A percentile compares a stretch with the other conserved stretches of the same genome.
These are phyloP conservation scores for Poeciliopsis turrubarensis DNA, from an alignment of 2,113 vertebrate genomes.

Conservation along the genomic window DNA sequence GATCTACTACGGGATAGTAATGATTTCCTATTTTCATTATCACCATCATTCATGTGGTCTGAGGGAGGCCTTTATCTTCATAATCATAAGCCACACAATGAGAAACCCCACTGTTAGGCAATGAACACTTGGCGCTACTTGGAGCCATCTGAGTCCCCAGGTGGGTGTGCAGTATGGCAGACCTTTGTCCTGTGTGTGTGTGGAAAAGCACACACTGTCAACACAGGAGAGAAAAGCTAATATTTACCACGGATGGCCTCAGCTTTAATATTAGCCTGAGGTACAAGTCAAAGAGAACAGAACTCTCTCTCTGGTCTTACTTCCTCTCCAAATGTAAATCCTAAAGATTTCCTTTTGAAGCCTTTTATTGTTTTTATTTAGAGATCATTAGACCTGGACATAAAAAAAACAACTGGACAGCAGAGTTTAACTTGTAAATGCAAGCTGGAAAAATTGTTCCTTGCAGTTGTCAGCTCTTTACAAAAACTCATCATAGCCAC, in stretches of 20 bases:
- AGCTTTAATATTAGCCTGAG: slow-evolving; percentile 79
- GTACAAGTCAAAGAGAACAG: slow-evolving; percentile 64
- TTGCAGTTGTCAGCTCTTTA: no score
- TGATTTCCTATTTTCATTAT: slow-evolving; percentile 56
- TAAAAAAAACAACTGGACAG: neutral
- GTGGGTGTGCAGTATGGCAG: slow-evolving; percentile 73
- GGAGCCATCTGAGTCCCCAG: slow-evolving; percentile 61
- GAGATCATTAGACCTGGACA: slow-evolving; percentile 2
- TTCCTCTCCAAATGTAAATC: slow-evolving; percentile 44
- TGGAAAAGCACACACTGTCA: slow-evolving; percentile 83
- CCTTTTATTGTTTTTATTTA: slow-evolving; percentile 29
- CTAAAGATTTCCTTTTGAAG: slow-evolving; percentile 29
- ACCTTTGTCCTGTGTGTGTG: slow-evolving; percentile 80
- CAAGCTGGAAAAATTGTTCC: no score
- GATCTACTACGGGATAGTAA: slow-evolving; percentile 32
- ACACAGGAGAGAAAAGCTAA: slow-evolving; percentile 81
- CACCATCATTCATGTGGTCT: slow-evolving; percentile 50
- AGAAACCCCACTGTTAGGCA: slow-evolving; percentile 65
- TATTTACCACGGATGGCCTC: slow-evolving; percentile 80
- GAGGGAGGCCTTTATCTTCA: slow-evolving; percentile 58
- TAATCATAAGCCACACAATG: slow-evolving; percentile 68
- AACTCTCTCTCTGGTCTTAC: slow-evolving; percentile 52
- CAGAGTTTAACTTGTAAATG: neutral
- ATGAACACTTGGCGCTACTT: slow-evolving; percentile 52
- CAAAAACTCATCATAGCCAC: no score